Evolutionary conservation across 2,797 vertebrate genomes (phyloP).

Genomic region (Ambastaia sidthimunki): DNA sequence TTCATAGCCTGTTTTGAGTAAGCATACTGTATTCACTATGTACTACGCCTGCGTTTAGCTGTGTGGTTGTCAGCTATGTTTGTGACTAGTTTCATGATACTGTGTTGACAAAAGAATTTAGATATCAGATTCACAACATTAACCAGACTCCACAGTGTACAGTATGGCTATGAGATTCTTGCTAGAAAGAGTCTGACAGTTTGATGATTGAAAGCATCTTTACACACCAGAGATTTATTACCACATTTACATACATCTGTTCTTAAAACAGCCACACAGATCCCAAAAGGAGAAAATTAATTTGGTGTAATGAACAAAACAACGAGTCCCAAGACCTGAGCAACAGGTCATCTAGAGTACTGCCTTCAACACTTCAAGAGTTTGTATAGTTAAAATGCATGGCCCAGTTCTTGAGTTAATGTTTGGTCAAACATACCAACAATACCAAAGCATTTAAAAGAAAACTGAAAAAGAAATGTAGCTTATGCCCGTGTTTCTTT

Average conservation of each 20-base stretch:
- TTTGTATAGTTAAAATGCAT: neutral
- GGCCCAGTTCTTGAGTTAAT: neutral
- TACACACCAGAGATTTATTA: neutral
- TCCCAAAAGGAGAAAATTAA: neutral
- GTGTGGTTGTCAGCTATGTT: neutral
- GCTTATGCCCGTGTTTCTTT: neutral
- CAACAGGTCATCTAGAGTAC: neutral
- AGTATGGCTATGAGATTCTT: neutral
- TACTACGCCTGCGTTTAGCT: neutral
- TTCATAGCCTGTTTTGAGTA: neutral
- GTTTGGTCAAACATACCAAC: slow-evolving; percentile 18
- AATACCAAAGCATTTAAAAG: neutral
- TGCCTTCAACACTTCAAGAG: neutral
- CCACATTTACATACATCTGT: neutral
- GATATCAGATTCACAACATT: neutral
- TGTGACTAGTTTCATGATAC: neutral
- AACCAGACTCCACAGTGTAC: neutral
- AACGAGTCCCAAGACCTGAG: neutral
- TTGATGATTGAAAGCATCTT: slow-evolving; percentile 2
- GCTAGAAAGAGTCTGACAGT: slow-evolving; percentile 1
- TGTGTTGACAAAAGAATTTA: neutral
- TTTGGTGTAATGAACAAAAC: neutral
- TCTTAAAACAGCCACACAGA: neutral
- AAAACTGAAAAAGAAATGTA: neutral
- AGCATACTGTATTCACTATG: neutral